phyloP scores from a whole-genome alignment of 2,888 invertebrate genomes.

The Entomobrya proxima region DNA sequence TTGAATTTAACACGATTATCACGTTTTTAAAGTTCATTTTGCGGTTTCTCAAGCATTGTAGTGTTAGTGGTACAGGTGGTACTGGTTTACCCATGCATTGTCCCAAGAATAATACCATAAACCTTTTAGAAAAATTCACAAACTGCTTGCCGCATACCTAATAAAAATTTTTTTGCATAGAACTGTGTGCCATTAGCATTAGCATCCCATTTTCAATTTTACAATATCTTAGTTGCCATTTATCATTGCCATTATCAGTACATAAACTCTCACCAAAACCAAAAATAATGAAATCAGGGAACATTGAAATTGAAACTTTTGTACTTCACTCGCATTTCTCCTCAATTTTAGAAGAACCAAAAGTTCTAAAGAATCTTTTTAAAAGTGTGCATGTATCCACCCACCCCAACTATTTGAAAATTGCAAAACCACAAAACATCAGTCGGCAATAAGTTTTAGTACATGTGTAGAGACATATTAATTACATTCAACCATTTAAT shows the following conservation, averaged over 20 bases:
- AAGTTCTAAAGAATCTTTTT: too few species aligned
- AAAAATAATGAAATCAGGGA: background rate
- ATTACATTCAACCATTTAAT: background rate
- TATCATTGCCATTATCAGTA: background rate
- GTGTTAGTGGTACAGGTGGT: background rate
- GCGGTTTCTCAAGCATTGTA: background rate
- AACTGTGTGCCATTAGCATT: background rate
- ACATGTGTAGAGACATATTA: background rate
- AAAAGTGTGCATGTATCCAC: too few species aligned
- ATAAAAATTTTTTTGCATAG: background rate
- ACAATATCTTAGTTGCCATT: background rate
- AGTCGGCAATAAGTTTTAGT: slow-evolving; percentile 1
- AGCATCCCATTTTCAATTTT: background rate
- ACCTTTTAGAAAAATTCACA: background rate
- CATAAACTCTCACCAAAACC: slow-evolving; percentile 16
- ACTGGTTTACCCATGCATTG: background rate
- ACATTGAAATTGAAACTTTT: too few species aligned
- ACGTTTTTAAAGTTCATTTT: slow-evolving; percentile 11
- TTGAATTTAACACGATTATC: background rate
- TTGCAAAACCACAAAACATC: background rate
- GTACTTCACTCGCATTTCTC: too few species aligned
- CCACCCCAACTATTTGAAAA: too few species aligned
- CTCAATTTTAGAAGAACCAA: too few species aligned
- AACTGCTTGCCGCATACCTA: too few species aligned
- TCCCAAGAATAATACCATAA: background rate